These are phyloP conservation scores for Andrena bucephala DNA, from an alignment of 2,888 invertebrate species.

Conservation along the genomic window DNA sequence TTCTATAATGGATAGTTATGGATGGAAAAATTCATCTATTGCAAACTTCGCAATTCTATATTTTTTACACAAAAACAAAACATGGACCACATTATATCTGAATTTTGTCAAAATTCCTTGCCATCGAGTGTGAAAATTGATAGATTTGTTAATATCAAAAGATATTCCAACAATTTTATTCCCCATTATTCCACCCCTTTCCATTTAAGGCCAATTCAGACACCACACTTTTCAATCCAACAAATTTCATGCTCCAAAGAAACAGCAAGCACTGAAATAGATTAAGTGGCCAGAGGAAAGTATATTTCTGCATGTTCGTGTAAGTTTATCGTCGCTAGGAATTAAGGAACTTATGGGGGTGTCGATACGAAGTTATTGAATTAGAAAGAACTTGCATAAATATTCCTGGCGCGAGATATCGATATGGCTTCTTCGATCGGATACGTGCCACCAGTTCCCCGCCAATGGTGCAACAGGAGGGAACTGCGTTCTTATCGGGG, in stretches of 20 bases:
- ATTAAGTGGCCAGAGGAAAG: background rate
- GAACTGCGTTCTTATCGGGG: slow-evolving; percentile 56
- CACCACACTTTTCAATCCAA: too few species aligned
- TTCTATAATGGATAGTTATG: too few species aligned
- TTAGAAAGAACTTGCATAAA: slow-evolving; percentile 36
- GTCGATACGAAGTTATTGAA: slow-evolving; percentile 34
- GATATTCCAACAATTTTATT: too few species aligned
- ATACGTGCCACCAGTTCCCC: slow-evolving; percentile 31
- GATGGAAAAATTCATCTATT: too few species aligned
- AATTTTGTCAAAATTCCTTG: too few species aligned
- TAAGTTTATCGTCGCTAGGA: slow-evolving; percentile 10
- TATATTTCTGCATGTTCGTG: background rate
- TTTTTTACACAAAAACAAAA: too few species aligned
- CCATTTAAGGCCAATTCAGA: background rate
- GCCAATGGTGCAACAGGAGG: slow-evolving; percentile 46
- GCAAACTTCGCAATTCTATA: too few species aligned
- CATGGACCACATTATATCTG: too few species aligned
- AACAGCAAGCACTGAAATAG: background rate
- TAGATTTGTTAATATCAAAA: too few species aligned
- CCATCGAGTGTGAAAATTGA: too few species aligned
- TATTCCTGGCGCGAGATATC: slow-evolving; percentile 49
- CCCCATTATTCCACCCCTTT: background rate
- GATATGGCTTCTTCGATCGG: slow-evolving; percentile 35
- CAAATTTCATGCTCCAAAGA: background rate
- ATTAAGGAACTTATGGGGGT: slow-evolving; percentile 1